Base-by-base conservation (phyloP, 2,797 vertebrate genomes). In the Microctenopoma steveboyesi region DNA sequence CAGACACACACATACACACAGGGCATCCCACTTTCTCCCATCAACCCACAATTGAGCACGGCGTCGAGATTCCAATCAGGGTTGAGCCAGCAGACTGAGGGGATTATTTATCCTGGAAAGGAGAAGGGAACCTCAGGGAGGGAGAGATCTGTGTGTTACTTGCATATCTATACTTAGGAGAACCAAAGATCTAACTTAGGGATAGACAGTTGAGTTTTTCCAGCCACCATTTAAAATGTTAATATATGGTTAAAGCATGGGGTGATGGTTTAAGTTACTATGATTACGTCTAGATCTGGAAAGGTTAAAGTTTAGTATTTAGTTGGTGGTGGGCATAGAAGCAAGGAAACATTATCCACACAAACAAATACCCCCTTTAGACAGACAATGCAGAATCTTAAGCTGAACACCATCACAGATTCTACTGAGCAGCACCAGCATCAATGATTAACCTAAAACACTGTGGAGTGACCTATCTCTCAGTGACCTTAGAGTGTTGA, bases 31-130 rank as follows among this genome's bases (percentile, higher is more conserved):
- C 81, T 85, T 88, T 79, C 72, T 75, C 76, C 76, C 69, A 74
- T 82, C 76, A 85, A 78, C 79, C 92, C 92, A 92, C 91, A 94
- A 92, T 91, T 92, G 91, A 91, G 87, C 79, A 76, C 63, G 91
- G 93, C 90, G 86, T 93, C 89, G 74, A 92, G 91, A 92, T 93
- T 89, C 88, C 89, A 92, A 93, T 92, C 91, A 91, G 90, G 78
- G 82, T 76, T 70, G 81, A 89, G 90, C 84, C 89, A 89, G 91
- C 92, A 92, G 91, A 92, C 91, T 85, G 86, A 71, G 49, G 76
- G 86, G 90, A 92, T 93, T 93, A 92, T 92, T 93, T 93, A 83
- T 92, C 86, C 90, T 92, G 91, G 91, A 92, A 89, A 80, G 79
- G 72, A 87, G 69, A 77, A 49, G 74, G 74, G 78, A 88, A 89